Evolutionary conservation across 2,888 invertebrate species (phyloP).

Genomic region (Nephrotoma appendiculata): DNA sequence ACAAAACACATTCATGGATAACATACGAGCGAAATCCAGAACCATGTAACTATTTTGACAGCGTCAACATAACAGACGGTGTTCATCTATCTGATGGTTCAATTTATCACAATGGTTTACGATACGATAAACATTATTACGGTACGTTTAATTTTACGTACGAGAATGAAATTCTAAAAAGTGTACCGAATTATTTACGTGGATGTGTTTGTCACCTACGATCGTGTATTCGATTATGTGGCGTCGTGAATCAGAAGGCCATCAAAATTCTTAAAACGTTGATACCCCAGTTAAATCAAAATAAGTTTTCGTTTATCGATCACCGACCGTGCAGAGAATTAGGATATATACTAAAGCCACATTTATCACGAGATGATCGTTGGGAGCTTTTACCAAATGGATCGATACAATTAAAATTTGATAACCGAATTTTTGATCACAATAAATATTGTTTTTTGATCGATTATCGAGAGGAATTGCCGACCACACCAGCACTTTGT

Average conservation of each 20-base stretch:
- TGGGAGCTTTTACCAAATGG: neutral
- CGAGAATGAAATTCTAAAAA: neutral
- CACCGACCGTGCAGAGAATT: neutral
- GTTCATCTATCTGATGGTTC: neutral
- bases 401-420: neutral
- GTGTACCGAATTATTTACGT: neutral
- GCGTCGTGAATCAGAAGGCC: neutral
- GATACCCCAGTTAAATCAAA: neutral
- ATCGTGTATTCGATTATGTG: neutral
- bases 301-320: neutral
- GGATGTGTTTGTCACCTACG: neutral
- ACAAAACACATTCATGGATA: neutral
- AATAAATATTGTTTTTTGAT: neutral
- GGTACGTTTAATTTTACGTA: neutral
- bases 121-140: neutral
- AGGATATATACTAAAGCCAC: neutral
- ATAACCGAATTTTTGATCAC: neutral
- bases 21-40: neutral
- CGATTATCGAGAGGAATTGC: neutral
- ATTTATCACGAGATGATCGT: neutral
- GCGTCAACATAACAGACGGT: neutral
- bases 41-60: neutral
- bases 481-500: neutral
- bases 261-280: neutral
- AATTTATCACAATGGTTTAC: neutral